These are phyloP conservation scores for Apocrypta bakeri DNA, from an alignment of 1,140 invertebrate genomes.

Conservation along the genomic window DNA sequence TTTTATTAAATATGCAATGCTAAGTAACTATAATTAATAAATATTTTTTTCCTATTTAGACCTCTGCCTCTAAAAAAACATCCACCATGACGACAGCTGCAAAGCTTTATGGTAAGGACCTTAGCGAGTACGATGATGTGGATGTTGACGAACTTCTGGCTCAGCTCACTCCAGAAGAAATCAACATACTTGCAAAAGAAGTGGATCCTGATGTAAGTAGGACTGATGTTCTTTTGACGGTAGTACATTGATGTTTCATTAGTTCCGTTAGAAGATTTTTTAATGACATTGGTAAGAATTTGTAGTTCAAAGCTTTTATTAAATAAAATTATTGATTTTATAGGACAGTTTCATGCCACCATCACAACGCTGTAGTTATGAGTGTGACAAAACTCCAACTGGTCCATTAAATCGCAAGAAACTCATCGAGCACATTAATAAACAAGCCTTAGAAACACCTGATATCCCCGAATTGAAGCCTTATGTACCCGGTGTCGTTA, in stretches of 20 bases:
- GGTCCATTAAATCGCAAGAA: constrained; percentile 97
- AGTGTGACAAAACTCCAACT: constrained; percentile 95
- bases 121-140: constrained; percentile 95
- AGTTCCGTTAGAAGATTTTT: not conserved
- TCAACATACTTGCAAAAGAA: constrained; percentile 97
- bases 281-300: too few species aligned
- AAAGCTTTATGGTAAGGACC: constrained; percentile 93
- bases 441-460: constrained; percentile 96
- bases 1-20: not conserved
- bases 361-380: constrained; percentile 94
- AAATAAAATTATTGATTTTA: constrained; percentile 60
- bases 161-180: constrained; percentile 95
- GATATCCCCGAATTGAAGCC: constrained; percentile 97
- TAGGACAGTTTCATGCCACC: constrained; percentile 98
- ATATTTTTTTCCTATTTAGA: constrained; percentile 77
- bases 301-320: too few species aligned
- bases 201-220: constrained; percentile 98
- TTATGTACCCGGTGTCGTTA: constrained; percentile 89
- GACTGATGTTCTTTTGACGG: constrained; percentile 4
- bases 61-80: constrained; percentile 88
- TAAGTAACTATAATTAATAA: not conserved
- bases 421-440: constrained; percentile 97
- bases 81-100: constrained; percentile 91
- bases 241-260: not conserved
- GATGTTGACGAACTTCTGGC: constrained; percentile 97